These are phyloP conservation scores for Pleuronectes platessa DNA, from an alignment of 2,113 vertebrate genomes.

Conservation along the genomic window DNA sequence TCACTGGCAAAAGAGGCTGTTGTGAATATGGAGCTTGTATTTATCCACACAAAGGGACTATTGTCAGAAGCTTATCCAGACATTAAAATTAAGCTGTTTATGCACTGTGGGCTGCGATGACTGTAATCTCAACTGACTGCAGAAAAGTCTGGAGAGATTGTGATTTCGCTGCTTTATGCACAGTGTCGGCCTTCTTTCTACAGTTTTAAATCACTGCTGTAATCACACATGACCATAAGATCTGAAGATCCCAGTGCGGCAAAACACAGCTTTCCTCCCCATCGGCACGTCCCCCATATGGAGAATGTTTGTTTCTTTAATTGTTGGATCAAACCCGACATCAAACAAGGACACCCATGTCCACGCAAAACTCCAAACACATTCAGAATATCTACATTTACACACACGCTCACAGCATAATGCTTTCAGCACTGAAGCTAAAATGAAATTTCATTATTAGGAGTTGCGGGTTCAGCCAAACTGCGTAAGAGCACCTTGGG, in stretches of 20 bases:
- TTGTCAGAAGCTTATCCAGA: slow-evolving; percentile 59
- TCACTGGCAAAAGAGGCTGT: slow-evolving; percentile 34
- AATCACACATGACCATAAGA: background rate
- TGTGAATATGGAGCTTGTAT: slow-evolving; percentile 52
- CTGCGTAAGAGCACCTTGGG: slow-evolving; percentile 65
- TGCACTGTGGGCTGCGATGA: slow-evolving; percentile 35
- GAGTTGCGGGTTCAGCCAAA: slow-evolving; percentile 73
- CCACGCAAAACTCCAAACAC: background rate
- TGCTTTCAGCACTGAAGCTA: slow-evolving; percentile 38
- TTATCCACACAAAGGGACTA: slow-evolving; percentile 56
- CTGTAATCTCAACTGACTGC: slow-evolving; percentile 50
- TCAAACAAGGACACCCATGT: slow-evolving; percentile 48
- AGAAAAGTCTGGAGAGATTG: slow-evolving; percentile 38
- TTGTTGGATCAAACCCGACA: slow-evolving; percentile 40
- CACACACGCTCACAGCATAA: background rate
- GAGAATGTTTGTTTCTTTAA: slow-evolving; percentile 58
- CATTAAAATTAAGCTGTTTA: slow-evolving; percentile 62
- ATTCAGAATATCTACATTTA: slow-evolving; percentile 28
- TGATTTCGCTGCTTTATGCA: slow-evolving; percentile 31
- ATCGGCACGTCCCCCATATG: slow-evolving; percentile 9
- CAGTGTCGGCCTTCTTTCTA: background rate
- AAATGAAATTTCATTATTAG: slow-evolving; percentile 51
- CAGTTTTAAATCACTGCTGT: background rate
- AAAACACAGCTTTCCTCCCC: background rate
- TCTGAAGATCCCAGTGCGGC: background rate